phyloP scores from a whole-genome alignment of 2,113 vertebrate species.

The Ictalurus furcatus region DNA sequence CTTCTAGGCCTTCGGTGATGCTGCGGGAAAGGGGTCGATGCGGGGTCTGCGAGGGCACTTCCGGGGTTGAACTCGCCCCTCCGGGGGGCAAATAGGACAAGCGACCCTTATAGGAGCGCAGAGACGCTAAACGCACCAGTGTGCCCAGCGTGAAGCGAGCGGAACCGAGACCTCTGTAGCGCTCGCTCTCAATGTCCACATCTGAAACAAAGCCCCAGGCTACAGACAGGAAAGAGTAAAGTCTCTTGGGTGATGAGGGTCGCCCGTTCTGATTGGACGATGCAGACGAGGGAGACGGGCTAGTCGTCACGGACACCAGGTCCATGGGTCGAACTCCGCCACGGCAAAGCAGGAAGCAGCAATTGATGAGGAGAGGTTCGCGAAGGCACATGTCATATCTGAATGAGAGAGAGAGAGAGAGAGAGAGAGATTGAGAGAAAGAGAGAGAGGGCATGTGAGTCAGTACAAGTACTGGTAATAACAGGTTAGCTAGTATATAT shows the following conservation, averaged over 20 bases:
- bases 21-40: slow-evolving; percentile 76
- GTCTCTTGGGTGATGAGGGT: slow-evolving; percentile 61
- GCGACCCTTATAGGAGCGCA: slow-evolving; percentile 87
- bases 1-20: slow-evolving; percentile 76
- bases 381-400: slow-evolving; percentile 87
- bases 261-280: slow-evolving; percentile 60
- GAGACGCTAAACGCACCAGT: slow-evolving; percentile 79
- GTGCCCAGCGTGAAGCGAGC: slow-evolving; percentile 88
- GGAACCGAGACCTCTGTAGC: slow-evolving; percentile 83
- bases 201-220: slow-evolving; percentile 93
- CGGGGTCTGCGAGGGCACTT: slow-evolving; percentile 63
- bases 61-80: slow-evolving; percentile 57
- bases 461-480: background rate
- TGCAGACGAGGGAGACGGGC: slow-evolving; percentile 66
- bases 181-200: slow-evolving; percentile 90
- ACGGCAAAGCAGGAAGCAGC: slow-evolving; percentile 85
- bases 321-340: slow-evolving; percentile 81
- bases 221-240: slow-evolving; percentile 88
- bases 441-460: background rate
- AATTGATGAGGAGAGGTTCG: slow-evolving; percentile 85
- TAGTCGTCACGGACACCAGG: slow-evolving; percentile 85
- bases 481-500: background rate
- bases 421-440: slow-evolving; percentile 1
- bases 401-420: slow-evolving; percentile 19
- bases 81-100: slow-evolving; percentile 86